These are phyloP conservation scores for Drosophila seguyi DNA, from an alignment of 1,140 invertebrate genomes.

Conservation along the genomic window DNA sequence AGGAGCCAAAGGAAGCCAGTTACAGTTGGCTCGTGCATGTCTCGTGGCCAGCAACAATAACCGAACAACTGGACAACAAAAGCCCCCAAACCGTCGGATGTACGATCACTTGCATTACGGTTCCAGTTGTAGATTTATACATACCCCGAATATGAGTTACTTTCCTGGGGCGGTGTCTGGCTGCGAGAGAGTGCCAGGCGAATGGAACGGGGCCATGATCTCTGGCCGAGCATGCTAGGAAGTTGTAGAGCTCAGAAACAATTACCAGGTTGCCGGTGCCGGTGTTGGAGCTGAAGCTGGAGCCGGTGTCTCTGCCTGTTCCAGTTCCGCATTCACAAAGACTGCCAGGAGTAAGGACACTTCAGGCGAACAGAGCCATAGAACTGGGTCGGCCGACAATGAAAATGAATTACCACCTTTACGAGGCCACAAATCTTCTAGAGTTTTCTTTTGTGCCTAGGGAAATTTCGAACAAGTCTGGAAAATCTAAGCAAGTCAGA, in stretches of 20 bases:
- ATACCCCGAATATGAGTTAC: slow-evolving; percentile 45
- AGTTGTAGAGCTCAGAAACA: slow-evolving; percentile 28
- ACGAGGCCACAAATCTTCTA: slow-evolving; percentile 25
- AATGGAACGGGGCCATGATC: slow-evolving; percentile 52
- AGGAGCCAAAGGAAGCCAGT: background rate
- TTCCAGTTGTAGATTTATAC: slow-evolving; percentile 42
- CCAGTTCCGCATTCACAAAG: slow-evolving; percentile 5
- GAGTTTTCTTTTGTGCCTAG: background rate
- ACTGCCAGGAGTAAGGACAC: slow-evolving; percentile 43
- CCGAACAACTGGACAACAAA: slow-evolving; percentile 64
- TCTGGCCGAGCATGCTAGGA: slow-evolving; percentile 30
- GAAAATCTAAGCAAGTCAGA: background rate
- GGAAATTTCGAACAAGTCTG: background rate
- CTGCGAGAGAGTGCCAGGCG: slow-evolving; percentile 28
- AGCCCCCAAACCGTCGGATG: slow-evolving; percentile 39
- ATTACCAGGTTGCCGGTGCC: slow-evolving; percentile 22
- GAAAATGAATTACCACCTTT: slow-evolving; percentile 33
- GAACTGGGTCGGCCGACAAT: slow-evolving; percentile 21
- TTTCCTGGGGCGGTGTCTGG: slow-evolving; percentile 44
- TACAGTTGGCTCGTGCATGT: slow-evolving; percentile 60
- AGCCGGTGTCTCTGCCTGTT: slow-evolving; percentile 1
- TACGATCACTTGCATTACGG: slow-evolving; percentile 54
- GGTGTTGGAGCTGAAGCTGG: background rate
- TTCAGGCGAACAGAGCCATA: slow-evolving; percentile 14
- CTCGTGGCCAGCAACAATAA: slow-evolving; percentile 61